Conservation (phyloP, 2,888 invertebrate genomes). For the Bellardia bayeri region DNA sequence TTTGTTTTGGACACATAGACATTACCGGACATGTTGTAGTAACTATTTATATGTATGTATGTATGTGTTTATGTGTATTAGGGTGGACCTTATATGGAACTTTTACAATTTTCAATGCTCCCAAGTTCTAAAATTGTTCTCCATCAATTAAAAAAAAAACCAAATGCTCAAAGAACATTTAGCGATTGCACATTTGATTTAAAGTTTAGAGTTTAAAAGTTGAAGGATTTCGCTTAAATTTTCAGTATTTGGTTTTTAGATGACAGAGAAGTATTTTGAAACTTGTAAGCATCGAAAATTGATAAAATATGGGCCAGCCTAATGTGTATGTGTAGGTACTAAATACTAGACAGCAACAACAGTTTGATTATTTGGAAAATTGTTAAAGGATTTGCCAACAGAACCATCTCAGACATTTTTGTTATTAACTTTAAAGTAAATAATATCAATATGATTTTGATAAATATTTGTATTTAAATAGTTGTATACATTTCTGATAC, state of each 20-base stretch:
- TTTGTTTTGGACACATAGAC: conserved; percentile 60
- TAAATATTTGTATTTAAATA: too few relatives aligned
- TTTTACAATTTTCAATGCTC: too few relatives aligned
- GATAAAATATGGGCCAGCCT: too few relatives aligned
- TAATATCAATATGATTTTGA: conserved; percentile 3
- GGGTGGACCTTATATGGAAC: background rate
- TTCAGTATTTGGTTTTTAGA: too few relatives aligned
- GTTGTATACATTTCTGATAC: too few relatives aligned
- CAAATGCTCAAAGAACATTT: too few relatives aligned
- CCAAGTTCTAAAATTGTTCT: too few relatives aligned
- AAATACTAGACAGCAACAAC: conserved; percentile 52
- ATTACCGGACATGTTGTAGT: conserved; percentile 23
- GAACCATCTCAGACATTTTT: background rate
- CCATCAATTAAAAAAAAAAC: background rate
- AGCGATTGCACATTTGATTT: too few relatives aligned
- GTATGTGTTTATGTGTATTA: background rate
- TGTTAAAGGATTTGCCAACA: background rate
- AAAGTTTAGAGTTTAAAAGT: too few relatives aligned
- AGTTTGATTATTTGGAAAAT: conserved; percentile 54
- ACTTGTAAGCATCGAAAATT: too few relatives aligned
- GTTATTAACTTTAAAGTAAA: background rate
- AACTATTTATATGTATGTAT: background rate
- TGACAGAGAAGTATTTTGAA: too few relatives aligned
- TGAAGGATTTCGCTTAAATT: too few relatives aligned
- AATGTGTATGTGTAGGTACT: background rate